Percentiles rank a stretch among this genome's conserved stretches.
These are phyloP conservation scores for Onychomys leucogaster DNA, from an alignment of 2,797 vertebrate genomes.

Conservation along the genomic window DNA sequence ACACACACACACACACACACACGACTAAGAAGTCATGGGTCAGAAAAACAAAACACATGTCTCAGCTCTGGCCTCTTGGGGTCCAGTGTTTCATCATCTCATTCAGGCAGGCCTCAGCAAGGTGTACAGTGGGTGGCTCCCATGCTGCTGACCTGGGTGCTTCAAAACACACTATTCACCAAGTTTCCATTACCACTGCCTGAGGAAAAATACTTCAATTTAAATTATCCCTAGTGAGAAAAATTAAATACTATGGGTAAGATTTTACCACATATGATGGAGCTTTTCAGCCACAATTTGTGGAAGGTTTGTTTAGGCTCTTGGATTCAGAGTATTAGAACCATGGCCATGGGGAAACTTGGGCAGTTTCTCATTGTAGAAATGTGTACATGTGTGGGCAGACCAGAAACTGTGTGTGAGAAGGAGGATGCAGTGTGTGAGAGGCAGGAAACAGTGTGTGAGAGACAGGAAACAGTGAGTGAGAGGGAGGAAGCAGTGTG, in stretches of 20 bases:
- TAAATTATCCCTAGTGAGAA: slow-evolving; percentile 42
- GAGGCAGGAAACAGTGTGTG: no score
- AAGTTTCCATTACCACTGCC: background rate
- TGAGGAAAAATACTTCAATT: slow-evolving; percentile 54
- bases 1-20: background rate
- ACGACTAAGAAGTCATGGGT: background rate
- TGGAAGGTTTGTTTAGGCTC: background rate
- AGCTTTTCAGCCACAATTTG: background rate
- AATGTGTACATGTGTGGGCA: background rate
- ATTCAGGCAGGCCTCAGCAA: background rate
- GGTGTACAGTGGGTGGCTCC: background rate
- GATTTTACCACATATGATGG: background rate
- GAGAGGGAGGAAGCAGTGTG: no score
- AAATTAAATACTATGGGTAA: slow-evolving; percentile 24
- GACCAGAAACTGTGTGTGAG: background rate
- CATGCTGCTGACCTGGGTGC: background rate
- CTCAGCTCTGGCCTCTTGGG: background rate
- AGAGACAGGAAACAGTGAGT: background rate
- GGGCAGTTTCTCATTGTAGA: background rate
- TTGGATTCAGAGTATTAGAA: background rate
- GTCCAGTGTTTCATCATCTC: background rate
- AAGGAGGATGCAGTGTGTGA: background rate
- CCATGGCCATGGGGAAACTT: background rate
- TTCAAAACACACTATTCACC: background rate
- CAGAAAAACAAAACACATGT: no score